phyloP scores from a whole-genome alignment of 2,888 invertebrate genomes.

The Hololepta plana region DNA sequence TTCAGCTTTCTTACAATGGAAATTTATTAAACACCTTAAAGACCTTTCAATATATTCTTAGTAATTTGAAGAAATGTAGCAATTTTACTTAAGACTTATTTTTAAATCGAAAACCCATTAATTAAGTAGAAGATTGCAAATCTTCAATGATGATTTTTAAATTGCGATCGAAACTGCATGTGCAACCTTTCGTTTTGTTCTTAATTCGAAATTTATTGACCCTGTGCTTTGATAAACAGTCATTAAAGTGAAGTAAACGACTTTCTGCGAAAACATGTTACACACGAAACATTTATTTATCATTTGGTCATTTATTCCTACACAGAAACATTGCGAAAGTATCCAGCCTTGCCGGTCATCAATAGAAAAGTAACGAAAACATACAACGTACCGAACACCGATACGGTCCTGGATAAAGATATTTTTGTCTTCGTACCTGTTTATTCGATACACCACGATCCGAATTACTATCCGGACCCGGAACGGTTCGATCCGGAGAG shows the following conservation, averaged over 20 bases:
- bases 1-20: too few relatives aligned
- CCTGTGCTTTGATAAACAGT: too few relatives aligned
- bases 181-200: too few relatives aligned
- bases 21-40: too few relatives aligned
- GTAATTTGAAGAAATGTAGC: too few relatives aligned
- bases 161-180: too few relatives aligned
- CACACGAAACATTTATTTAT: slow-evolving; percentile 3
- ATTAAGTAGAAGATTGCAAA: too few relatives aligned
- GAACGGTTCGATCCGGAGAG: slow-evolving; percentile 11
- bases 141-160: too few relatives aligned
- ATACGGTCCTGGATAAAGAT: slow-evolving; percentile 18
- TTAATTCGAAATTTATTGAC: too few relatives aligned
- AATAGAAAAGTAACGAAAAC: slow-evolving; percentile 11
- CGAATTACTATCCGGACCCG: slow-evolving; percentile 11
- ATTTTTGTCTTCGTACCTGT: slow-evolving; percentile 17
- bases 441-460: slow-evolving; percentile 10
- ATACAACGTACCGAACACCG: slow-evolving; percentile 17
- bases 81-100: too few relatives aligned
- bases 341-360: slow-evolving; percentile 16
- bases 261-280: background rate
- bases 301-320: slow-evolving; percentile 6
- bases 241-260: background rate
- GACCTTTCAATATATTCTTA: too few relatives aligned
- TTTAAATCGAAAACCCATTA: too few relatives aligned
- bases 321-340: slow-evolving; percentile 22